Evolutionary conservation across 2,888 invertebrate genomes (phyloP), one percentile per base, ranked within the genome.

Genomic region (Heliconius hortense): DNA sequence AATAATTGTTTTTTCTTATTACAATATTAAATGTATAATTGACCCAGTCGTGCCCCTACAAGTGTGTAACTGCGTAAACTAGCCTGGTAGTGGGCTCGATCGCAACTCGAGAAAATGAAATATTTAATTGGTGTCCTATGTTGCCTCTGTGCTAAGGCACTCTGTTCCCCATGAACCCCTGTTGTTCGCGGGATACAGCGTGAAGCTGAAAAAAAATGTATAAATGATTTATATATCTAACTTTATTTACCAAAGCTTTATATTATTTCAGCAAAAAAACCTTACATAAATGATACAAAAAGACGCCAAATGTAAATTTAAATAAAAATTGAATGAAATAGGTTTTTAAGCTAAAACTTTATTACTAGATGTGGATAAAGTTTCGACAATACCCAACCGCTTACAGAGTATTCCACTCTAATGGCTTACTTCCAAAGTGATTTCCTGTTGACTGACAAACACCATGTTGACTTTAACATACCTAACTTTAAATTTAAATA

Each of bases 361-460:
- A 39, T 24, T 21, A 39, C 26, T 63, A 24, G 62, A 70, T 76
- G 69, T 76, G 64, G 59, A 56, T 43, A 78, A 79, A 80, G 80
- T 79, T 80, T 77, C 72, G 79, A 76, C 79, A 77, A 79, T 76
- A 78, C 76, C 77, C 79, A 76, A 74, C 79, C 80, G 74, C 78
- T 77, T 78, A 77, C 76, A 78, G 75, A 75, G 74, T 76, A 77
- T 79, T 78, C 74, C 64, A 69, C 73, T 77, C 71, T 76, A 77
- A 77, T 72, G 68, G 77, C 68, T 70, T 31, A 67, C 69, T 56
- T 66, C 69, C 63, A 60, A 63, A 76, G 62, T 64, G 73, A 28
- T 31, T 76, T 70, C 43, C 31, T 73, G 69, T 43, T 21, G 64
- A 56, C 68, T 69, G 28, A 64, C 69, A 59, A 69, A 73, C 69